phyloP scores from a whole-genome alignment of 2,797 vertebrate genomes.

The Pseudochaenichthys georgianus region DNA sequence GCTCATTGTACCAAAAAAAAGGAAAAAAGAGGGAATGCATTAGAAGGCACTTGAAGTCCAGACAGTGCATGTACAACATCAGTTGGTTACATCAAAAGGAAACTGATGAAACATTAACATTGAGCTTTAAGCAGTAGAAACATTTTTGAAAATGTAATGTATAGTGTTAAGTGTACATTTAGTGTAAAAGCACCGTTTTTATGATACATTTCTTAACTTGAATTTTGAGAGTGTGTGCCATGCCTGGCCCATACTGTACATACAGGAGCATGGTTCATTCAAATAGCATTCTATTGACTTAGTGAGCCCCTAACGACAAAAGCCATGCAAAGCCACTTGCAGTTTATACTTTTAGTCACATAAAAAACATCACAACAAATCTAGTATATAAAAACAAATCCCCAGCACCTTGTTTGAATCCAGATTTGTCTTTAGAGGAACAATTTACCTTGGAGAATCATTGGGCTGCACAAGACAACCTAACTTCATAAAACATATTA shows the following conservation, averaged over 20 bases:
- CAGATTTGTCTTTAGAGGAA: not conserved
- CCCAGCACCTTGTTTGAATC: not conserved
- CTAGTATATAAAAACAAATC: not conserved
- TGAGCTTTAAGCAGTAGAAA: not conserved
- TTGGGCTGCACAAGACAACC: not conserved
- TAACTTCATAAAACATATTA: not conserved
- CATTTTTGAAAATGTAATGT: not conserved
- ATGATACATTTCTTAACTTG: not conserved
- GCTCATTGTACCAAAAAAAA: constrained; percentile 51
- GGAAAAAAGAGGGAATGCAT: constrained; percentile 1
- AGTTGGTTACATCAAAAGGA: not conserved
- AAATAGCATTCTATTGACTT: constrained; percentile 8
- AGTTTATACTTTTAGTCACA: not conserved
- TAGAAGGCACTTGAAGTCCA: not conserved
- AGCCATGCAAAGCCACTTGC: not conserved
- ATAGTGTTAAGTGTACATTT: not conserved
- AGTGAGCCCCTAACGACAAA: not conserved
- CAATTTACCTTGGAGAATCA: not conserved
- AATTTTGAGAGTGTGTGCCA: not conserved
- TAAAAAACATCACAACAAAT: not conserved
- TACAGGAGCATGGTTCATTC: not conserved
- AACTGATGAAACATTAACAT: not conserved
- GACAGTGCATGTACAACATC: constrained; percentile 18
- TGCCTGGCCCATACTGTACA: not conserved
- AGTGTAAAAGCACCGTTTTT: not conserved